A percentile compares a stretch with the other conserved stretches of the same genome.
phyloP scores from a whole-genome alignment of 1,140 invertebrate genomes.

The Drosophila oshimai region DNA sequence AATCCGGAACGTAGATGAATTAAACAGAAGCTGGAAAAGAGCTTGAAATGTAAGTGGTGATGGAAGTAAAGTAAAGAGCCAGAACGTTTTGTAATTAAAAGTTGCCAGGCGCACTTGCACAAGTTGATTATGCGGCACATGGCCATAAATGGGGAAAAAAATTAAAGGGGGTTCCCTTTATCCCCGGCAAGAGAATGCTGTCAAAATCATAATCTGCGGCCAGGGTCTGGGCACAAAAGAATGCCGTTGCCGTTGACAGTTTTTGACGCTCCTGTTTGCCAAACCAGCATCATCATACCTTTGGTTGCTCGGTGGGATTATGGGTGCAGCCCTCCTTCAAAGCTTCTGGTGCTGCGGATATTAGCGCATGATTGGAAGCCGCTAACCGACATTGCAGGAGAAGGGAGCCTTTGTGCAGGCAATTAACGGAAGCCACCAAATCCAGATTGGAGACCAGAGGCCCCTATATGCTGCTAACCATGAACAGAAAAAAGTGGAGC shows the following conservation, averaged over 20 bases:
- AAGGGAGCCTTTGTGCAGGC: conserved; percentile 54
- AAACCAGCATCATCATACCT: conserved; percentile 41
- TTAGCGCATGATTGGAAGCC: conserved; percentile 70
- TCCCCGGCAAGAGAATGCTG: conserved; percentile 39
- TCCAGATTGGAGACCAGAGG: neutral
- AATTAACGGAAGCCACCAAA: conserved; percentile 44
- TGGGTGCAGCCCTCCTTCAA: conserved; percentile 37
- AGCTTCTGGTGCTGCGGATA: conserved; percentile 46
- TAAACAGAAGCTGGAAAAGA: conserved; percentile 41
- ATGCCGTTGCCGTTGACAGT: conserved; percentile 62
- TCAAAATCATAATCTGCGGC: conserved; percentile 76
- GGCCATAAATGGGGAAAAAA: too few relatives aligned
- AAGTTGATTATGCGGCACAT: conserved; percentile 64
- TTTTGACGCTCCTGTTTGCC: conserved; percentile 42
- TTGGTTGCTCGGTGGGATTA: conserved; percentile 21
- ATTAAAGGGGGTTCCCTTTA: too few relatives aligned
- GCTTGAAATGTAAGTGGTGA: neutral
- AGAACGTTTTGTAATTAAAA: conserved; percentile 70
- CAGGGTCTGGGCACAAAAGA: conserved; percentile 59
- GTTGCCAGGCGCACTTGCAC: conserved; percentile 55
- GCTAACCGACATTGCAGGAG: conserved; percentile 50
- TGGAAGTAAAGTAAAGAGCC: conserved; percentile 1
- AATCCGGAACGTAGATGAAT: conserved; percentile 54
- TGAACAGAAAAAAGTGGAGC: neutral
- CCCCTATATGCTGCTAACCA: conserved; percentile 3